phyloP scores from a whole-genome alignment of 1,140 invertebrate genomes.

The Grapholita molesta region DNA sequence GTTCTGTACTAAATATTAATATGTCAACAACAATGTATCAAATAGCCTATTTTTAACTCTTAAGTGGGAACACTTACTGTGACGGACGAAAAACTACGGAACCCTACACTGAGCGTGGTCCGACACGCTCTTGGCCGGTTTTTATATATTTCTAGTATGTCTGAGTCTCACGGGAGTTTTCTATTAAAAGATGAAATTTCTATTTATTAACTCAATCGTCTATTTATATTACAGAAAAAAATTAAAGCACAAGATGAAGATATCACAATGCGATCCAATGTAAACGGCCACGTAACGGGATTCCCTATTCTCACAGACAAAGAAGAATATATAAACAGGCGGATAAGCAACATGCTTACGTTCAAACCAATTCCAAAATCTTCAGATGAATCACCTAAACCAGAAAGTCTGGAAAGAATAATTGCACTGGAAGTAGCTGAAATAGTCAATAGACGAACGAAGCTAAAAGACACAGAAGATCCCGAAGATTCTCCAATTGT shows the following conservation, averaged over 20 bases:
- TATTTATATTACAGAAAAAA: slow-evolving; percentile 45
- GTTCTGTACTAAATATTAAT: no score
- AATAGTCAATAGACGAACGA: slow-evolving; percentile 40
- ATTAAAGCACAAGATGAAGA: slow-evolving; percentile 46
- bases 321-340: slow-evolving; percentile 45
- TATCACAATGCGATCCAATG: slow-evolving; percentile 29
- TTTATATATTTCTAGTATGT: no score
- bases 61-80: no score
- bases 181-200: no score
- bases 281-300: slow-evolving; percentile 35
- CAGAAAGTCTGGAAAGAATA: slow-evolving; percentile 39
- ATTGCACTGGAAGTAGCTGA: slow-evolving; percentile 46
- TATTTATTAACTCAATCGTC: no score
- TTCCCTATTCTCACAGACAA: slow-evolving; percentile 29
- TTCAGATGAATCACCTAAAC: slow-evolving; percentile 28
- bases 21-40: no score
- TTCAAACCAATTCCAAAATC: slow-evolving; percentile 49
- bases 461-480: slow-evolving; percentile 28
- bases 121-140: no score
- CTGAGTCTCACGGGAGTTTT: no score
- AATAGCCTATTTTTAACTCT: no score
- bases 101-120: no score
- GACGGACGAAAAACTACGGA: no score
- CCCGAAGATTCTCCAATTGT: slow-evolving; percentile 25
- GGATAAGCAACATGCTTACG: slow-evolving; percentile 57